Percentiles rank a stretch among this genome's conserved stretches.
Conservation (phyloP, 2,888 invertebrate genomes). For the Troides oblongomaculatus region DNA sequence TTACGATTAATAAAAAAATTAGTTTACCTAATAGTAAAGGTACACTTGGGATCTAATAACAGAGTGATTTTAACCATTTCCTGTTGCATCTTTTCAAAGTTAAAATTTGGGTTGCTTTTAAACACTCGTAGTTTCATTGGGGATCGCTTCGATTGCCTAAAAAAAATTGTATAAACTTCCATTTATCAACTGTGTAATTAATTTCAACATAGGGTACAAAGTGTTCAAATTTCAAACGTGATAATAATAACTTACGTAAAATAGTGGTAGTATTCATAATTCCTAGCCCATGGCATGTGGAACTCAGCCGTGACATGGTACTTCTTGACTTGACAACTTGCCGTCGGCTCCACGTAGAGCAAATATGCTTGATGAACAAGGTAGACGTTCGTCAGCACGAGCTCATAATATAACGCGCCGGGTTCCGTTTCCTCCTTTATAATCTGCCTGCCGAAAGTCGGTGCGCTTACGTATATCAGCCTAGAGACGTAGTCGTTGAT, state of each 20-base stretch:
- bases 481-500: slow-evolving; percentile 76
- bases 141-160: slow-evolving; percentile 58
- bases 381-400: slow-evolving; percentile 79
- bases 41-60: slow-evolving; percentile 85
- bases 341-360: slow-evolving; percentile 79
- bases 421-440: slow-evolving; percentile 77
- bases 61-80: slow-evolving; percentile 78
- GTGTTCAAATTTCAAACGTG: too few species aligned
- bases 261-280: slow-evolving; percentile 80
- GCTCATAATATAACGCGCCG: slow-evolving; percentile 80
- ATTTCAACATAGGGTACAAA: too few species aligned
- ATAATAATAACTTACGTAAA: slow-evolving; percentile 74
- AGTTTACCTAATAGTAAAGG: slow-evolving; percentile 83
- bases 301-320: slow-evolving; percentile 82
- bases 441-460: slow-evolving; percentile 51
- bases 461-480: slow-evolving; percentile 58
- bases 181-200: too few species aligned
- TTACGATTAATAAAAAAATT: neutral
- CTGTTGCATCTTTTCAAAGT: slow-evolving; percentile 54
- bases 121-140: slow-evolving; percentile 82
- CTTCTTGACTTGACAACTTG: slow-evolving; percentile 57
- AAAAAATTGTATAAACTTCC: slow-evolving; percentile 33
- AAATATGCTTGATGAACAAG: slow-evolving; percentile 81
- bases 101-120: slow-evolving; percentile 70
- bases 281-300: slow-evolving; percentile 83